Percentiles rank a stretch among this genome's conserved stretches.
Evolutionary conservation across 2,888 invertebrate species (phyloP).

Genomic region (Chloromyia formosa): DNA sequence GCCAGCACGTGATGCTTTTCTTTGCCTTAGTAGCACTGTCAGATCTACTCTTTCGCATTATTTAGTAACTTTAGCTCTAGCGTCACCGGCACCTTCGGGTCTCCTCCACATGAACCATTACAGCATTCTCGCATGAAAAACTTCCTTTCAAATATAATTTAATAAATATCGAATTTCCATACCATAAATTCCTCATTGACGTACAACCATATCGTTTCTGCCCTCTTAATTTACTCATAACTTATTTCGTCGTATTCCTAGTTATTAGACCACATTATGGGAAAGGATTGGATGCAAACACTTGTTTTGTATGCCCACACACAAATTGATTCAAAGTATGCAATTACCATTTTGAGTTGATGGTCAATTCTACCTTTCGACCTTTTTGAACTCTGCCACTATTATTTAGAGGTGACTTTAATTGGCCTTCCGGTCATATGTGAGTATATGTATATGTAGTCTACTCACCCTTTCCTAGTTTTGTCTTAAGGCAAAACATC

Average conservation of each 20-base stretch:
- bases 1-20: too few species aligned
- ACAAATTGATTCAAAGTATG: constrained; percentile 50
- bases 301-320: constrained; percentile 46
- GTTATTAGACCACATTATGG: constrained; percentile 42
- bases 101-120: too few species aligned
- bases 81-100: too few species aligned
- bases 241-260: not conserved
- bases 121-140: too few species aligned
- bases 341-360: constrained; percentile 49
- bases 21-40: too few species aligned
- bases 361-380: constrained; percentile 48
- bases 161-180: constrained; percentile 10
- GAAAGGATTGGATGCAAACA: constrained; percentile 49
- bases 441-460: too few species aligned
- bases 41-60: not conserved
- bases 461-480: not conserved
- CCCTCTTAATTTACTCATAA: too few species aligned
- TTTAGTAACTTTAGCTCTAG: too few species aligned
- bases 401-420: constrained; percentile 32
- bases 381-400: constrained; percentile 29
- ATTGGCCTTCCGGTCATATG: constrained; percentile 42
- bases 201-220: too few species aligned
- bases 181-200: not conserved
- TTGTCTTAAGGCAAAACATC: not conserved
- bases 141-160: not conserved